A percentile compares a stretch with the other conserved stretches of the same genome.
These are phyloP conservation scores for Opisthograptis luteolata DNA, from an alignment of 2,888 invertebrate genomes.

Conservation along the genomic window DNA sequence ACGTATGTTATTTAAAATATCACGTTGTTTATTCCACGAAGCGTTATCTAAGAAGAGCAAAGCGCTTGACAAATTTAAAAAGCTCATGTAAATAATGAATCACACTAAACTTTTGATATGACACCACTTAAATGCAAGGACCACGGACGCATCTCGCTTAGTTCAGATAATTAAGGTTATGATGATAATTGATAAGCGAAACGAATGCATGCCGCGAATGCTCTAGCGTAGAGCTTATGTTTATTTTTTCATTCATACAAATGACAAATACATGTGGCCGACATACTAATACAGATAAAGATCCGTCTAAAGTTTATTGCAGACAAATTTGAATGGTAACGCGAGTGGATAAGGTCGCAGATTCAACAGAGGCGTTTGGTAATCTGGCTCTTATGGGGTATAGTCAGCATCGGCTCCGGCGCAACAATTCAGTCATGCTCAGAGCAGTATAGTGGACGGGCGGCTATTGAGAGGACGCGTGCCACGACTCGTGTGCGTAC, in stretches of 20 bases:
- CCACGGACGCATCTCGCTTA: slow-evolving; percentile 55
- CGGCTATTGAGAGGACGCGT: slow-evolving; percentile 68
- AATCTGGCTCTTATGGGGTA: slow-evolving; percentile 74
- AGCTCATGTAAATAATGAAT: slow-evolving; percentile 50
- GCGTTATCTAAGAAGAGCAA: slow-evolving; percentile 33
- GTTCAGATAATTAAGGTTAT: slow-evolving; percentile 76
- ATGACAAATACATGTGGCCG: slow-evolving; percentile 79
- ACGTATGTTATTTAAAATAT: slow-evolving; percentile 36
- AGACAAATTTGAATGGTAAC: slow-evolving; percentile 33
- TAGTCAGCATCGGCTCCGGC: slow-evolving; percentile 77
- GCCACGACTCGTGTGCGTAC: slow-evolving; percentile 58
- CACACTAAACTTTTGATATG: slow-evolving; percentile 56
- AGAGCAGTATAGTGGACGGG: slow-evolving; percentile 65
- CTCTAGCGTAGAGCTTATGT: slow-evolving; percentile 74
- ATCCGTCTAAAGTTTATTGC: slow-evolving; percentile 28
- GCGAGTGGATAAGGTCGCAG: slow-evolving; percentile 40
- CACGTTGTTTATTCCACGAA: slow-evolving; percentile 40
- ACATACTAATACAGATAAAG: slow-evolving; percentile 78
- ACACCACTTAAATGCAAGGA: slow-evolving; percentile 38
- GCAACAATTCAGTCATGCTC: slow-evolving; percentile 62
- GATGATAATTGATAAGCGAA: slow-evolving; percentile 74
- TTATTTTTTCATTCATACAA: slow-evolving; percentile 81
- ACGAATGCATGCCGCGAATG: slow-evolving; percentile 72
- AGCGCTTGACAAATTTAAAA: slow-evolving; percentile 19
- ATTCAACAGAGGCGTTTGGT: slow-evolving; percentile 55